Evolutionary conservation across 2,113 vertebrate genomes (phyloP).

Genomic region (Marmota flaviventris): DNA sequence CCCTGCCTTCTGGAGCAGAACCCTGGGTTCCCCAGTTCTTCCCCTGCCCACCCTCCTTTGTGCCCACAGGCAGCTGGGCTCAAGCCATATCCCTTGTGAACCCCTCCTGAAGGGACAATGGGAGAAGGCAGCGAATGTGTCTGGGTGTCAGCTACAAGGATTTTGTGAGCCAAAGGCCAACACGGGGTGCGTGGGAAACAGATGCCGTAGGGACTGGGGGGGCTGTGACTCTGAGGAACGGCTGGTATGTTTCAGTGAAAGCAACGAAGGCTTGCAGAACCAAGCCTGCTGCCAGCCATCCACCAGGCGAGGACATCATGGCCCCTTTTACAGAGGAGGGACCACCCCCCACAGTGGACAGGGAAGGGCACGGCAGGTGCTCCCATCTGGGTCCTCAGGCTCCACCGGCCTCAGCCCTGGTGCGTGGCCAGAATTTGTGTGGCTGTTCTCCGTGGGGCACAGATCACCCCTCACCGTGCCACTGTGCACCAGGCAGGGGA

Average conservation of each 20-base stretch:
- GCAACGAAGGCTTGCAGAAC: background rate
- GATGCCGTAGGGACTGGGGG: background rate
- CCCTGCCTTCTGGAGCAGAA: constrained; percentile 42
- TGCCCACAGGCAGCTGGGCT: background rate
- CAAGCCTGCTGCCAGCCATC: background rate
- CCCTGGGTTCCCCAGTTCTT: constrained; percentile 41
- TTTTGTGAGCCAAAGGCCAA: background rate
- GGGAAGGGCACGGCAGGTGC: too few species aligned
- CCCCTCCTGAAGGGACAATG: background rate
- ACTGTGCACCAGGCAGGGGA: background rate
- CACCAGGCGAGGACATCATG: rapidly evolving
- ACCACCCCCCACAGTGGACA: background rate
- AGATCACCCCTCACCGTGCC: background rate
- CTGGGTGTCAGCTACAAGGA: background rate
- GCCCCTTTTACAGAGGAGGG: background rate
- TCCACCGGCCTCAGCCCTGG: background rate
- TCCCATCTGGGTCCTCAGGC: background rate
- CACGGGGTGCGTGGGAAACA: background rate
- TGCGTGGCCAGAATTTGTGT: rapidly evolving
- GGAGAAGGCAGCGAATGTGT: background rate
- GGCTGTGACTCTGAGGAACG: background rate
- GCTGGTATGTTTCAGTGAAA: background rate
- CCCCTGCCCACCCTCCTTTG: background rate
- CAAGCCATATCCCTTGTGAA: background rate
- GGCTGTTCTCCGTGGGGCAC: background rate